Base-by-base conservation (phyloP, 2,797 vertebrate species). In the Oreochromis grahami region DNA sequence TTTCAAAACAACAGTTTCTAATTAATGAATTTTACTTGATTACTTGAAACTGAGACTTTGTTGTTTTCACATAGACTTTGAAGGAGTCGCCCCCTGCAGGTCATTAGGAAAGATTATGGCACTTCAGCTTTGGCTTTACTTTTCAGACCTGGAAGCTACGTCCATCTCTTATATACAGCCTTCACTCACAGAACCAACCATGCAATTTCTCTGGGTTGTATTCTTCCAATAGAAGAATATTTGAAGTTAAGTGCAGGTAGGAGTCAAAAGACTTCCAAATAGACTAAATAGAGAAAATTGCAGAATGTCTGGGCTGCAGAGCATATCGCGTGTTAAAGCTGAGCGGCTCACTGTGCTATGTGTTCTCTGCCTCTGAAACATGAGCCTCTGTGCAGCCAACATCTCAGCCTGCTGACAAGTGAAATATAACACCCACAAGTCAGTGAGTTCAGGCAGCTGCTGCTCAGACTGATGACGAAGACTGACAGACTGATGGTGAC, bases 381-480 rank as follows among this genome's bases (percentile, higher is more conserved):
- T 3, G 77, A 94, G 58, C 45, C 80, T 21, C 58, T 58, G 12
- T 43, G 34, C 63, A 82, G 86, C 53, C 77, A 50, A 48, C 80
- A 43, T 50, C 79, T 78, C 60, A 58, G 74, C 48, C 34, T 13
- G 85, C 90, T 92, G 93, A 90, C 83, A 11, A 32, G 86, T 19
- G 88, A 93, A 93, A 94, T 50, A 86, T 84, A 91, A 92, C 29
- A 86, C 89, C 87, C 90, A 80, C 83, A 82, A 92, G 84, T 87
- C 90, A 81, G 84, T 81, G 85, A 82, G 86, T 65, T 87, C 82
- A 86, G 81, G 38, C 36, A 76, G 77, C 79, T 56, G 78, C 77
- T 50, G 34, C 76, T 81, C 51, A 9, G 8, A 58, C 50, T 7
- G 21, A 74, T 2, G n/a, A 41, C 5, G 5, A 5, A 51, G 50